phyloP scores from a whole-genome alignment of 2,113 vertebrate genomes.

The Gobiocypris rarus region DNA sequence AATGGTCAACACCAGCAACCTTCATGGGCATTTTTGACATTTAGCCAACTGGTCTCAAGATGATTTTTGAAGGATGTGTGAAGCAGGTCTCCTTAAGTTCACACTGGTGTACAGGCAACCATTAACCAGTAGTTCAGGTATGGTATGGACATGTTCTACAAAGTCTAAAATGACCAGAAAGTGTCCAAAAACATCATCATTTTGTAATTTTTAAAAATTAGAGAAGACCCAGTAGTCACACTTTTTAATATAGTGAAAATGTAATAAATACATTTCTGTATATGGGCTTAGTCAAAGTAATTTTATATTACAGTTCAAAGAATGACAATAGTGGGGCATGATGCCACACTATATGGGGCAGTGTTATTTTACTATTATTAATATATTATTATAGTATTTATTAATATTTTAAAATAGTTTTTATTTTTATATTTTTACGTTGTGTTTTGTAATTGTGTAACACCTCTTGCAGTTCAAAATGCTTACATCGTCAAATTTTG shows the following conservation, averaged over 20 bases:
- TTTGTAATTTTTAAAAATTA: background rate
- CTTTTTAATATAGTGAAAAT: background rate
- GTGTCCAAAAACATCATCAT: background rate
- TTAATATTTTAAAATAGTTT: background rate
- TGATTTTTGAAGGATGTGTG: no score
- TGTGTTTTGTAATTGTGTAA: no score
- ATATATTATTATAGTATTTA: background rate
- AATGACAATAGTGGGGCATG: background rate
- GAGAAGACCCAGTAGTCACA: background rate
- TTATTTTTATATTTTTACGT: no score
- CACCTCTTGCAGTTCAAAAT: no score
- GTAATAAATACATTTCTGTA: no score
- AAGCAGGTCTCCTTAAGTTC: background rate
- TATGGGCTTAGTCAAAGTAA: no score
- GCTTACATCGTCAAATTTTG: no score
- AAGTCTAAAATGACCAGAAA: background rate
- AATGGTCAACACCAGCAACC: background rate
- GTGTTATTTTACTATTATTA: background rate
- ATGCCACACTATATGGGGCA: no score
- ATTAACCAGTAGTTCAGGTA: no score
- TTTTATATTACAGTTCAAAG: background rate
- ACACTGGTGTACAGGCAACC: background rate
- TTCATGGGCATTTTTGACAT: background rate
- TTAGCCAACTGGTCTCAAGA: background rate
- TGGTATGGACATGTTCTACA: background rate